phyloP scores from a whole-genome alignment of 2,888 invertebrate species.

The Axea sp. region DNA sequence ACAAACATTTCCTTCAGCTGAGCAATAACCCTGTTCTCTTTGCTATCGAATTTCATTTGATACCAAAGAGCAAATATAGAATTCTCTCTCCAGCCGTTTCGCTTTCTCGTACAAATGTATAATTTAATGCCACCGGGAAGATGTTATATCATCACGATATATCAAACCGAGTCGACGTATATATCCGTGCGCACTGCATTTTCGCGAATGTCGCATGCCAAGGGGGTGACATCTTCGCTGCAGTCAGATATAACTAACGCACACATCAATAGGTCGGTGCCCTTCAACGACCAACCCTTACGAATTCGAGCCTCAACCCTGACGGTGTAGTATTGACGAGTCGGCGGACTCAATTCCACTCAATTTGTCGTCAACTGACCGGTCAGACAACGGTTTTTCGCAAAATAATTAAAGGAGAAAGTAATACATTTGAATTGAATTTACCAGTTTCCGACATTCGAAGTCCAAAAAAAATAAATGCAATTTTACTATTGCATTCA shows the following conservation, averaged over 20 bases:
- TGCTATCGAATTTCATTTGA: slow-evolving; percentile 24
- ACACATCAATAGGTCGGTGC: slow-evolving; percentile 60
- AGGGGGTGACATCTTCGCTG: slow-evolving; percentile 57
- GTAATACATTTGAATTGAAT: no score
- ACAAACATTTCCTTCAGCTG: not conserved
- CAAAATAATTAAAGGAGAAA: no score
- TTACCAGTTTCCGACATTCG: no score
- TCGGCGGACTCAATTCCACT: slow-evolving; percentile 9
- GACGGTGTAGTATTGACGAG: slow-evolving; percentile 36
- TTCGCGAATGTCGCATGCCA: slow-evolving; percentile 41
- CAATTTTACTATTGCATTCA: no score
- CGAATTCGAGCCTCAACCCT: slow-evolving; percentile 40
- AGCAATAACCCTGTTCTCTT: slow-evolving; percentile 12
- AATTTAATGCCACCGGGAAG: slow-evolving; percentile 44
- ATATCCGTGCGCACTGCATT: slow-evolving; percentile 25
- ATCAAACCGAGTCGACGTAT: slow-evolving; percentile 30
- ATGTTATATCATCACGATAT: slow-evolving; percentile 27
- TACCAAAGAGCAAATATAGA: slow-evolving; percentile 35
- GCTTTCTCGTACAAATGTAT: slow-evolving; percentile 22
- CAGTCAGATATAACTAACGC: slow-evolving; percentile 57
- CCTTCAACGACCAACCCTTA: slow-evolving; percentile 47
- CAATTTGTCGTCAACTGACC: slow-evolving; percentile 1
- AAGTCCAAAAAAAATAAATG: no score
- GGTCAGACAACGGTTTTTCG: no score
- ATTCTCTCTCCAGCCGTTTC: slow-evolving; percentile 2